Conservation (phyloP, 2,113 vertebrate species). For the Corydoras sp. region DNA sequence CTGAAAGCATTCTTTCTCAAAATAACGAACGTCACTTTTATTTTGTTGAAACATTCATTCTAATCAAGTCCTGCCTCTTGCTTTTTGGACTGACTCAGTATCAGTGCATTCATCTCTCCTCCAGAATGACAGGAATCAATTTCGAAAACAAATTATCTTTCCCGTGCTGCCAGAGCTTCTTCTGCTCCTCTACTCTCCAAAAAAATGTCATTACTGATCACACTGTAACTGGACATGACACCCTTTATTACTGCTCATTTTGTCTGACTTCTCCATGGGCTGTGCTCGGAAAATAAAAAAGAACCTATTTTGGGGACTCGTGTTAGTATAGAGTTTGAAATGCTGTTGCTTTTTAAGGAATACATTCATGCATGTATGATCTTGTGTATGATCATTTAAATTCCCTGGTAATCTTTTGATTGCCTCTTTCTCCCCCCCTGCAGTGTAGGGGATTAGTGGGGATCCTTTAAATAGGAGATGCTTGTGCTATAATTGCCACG, state of each 20-base stretch:
- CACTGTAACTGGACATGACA: not conserved
- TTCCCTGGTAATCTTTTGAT: conserved; percentile 37
- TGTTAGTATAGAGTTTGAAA: not conserved
- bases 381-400: conserved; percentile 24
- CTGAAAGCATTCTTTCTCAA: too few relatives aligned
- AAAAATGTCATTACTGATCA: conserved; percentile 7
- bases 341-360: not conserved
- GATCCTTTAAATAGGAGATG: conserved; percentile 30
- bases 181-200: not conserved
- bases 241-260: conserved; percentile 1
- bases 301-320: conserved; percentile 16
- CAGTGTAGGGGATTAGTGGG: conserved; percentile 19
- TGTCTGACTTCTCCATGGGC: not conserved
- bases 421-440: not conserved
- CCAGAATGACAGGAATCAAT: not conserved
- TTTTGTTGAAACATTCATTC: conserved; percentile 1
- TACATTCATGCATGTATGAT: conserved; percentile 10
- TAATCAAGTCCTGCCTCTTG: not conserved
- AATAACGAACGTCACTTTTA: too few relatives aligned
- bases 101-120: not conserved
- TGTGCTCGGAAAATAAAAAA: not conserved
- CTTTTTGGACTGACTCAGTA: not conserved
- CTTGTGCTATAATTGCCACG: conserved; percentile 18
- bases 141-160: conserved; percentile 4
- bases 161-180: not conserved